A percentile compares a stretch with the other conserved stretches of the same genome.
Conservation (phyloP, 2,113 vertebrate genomes). For the Chinchilla lanigera region DNA sequence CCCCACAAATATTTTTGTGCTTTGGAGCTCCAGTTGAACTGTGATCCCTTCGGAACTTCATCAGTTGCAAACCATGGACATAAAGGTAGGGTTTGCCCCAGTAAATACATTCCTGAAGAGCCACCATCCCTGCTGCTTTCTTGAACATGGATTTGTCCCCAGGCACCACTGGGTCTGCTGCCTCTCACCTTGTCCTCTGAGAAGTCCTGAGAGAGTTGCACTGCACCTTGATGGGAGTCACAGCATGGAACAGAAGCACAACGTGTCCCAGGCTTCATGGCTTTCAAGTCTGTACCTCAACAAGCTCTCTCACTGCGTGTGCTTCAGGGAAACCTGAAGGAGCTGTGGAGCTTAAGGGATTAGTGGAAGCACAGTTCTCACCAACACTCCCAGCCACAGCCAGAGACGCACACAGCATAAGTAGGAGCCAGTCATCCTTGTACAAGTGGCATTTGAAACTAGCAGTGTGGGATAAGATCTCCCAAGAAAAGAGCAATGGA, state of each 20-base stretch:
- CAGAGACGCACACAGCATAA: not conserved
- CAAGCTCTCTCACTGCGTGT: not conserved
- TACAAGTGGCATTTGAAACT: conserved; percentile 6
- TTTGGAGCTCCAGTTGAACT: not conserved
- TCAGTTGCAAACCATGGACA: not conserved
- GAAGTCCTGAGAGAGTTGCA: not conserved
- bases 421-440: not conserved
- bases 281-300: not conserved
- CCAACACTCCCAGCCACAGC: not conserved
- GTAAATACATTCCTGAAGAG: not conserved
- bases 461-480: not conserved
- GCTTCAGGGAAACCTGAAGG: conserved; percentile 17
- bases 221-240: not conserved
- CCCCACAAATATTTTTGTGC: not conserved
- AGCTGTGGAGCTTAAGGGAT: not conserved
- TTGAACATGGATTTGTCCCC: not conserved
- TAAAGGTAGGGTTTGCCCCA: not conserved
- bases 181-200: conserved; percentile 3
- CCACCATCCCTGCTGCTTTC: not conserved
- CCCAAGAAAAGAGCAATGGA: not conserved
- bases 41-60: not conserved
- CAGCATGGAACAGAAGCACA: not conserved
- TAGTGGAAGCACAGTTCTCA: not conserved
- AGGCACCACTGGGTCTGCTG: not conserved
- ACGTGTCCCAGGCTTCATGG: not conserved